Conservation (phyloP, 1,140 invertebrate species). For the Brachionus angularis region DNA sequence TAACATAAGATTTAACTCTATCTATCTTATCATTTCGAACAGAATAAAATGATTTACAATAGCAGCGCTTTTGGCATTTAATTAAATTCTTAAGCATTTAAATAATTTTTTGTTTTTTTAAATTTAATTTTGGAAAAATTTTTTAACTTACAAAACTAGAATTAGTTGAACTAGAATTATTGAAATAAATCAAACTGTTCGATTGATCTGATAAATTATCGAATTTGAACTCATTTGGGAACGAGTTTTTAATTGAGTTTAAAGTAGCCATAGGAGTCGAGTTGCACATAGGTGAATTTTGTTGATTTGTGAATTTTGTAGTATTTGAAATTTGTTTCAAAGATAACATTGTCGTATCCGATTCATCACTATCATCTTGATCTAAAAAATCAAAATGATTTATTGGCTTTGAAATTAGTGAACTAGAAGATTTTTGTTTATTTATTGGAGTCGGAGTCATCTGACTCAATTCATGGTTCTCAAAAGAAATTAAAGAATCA, state of each 20-base stretch:
- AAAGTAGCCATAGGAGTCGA: constrained; percentile 8
- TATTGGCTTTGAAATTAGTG: not conserved
- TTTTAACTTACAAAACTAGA: constrained; percentile 1
- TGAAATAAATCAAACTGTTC: constrained; percentile 14
- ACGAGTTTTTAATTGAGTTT: not conserved
- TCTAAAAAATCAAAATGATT: no score
- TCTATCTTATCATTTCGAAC: not conserved
- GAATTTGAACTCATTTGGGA: constrained; percentile 3
- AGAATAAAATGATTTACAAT: constrained; percentile 22
- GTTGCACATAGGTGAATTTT: constrained; percentile 1
- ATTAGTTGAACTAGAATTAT: constrained; percentile 19
- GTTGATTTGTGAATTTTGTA: not conserved
- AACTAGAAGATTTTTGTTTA: not conserved
- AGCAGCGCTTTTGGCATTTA: not conserved
- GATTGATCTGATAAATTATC: constrained; percentile 15
- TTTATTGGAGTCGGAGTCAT: not conserved
- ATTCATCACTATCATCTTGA: not conserved
- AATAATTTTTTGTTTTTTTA: not conserved
- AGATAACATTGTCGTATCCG: constrained; percentile 3
- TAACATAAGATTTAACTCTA: no score
- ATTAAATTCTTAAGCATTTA: not conserved
- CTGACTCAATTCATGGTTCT: constrained; percentile 8
- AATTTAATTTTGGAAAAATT: not conserved
- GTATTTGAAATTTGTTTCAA: constrained; percentile 3
- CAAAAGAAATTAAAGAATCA: constrained; percentile 4